Evolutionary conservation across 2,888 invertebrate species (phyloP).

Genomic region (Phalera bucephala): DNA sequence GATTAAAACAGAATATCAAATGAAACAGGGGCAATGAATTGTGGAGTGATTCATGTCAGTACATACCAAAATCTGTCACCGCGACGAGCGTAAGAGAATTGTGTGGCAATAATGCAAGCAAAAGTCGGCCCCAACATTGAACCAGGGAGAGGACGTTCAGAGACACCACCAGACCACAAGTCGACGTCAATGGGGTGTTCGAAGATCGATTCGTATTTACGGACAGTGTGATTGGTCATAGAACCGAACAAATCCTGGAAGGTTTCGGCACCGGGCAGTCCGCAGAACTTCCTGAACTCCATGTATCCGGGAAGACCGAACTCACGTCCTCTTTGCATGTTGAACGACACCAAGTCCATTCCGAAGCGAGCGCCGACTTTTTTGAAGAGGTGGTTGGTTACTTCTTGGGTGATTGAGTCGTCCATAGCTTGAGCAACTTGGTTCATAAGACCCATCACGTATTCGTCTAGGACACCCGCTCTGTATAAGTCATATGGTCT

Average conservation of each 20-base stretch:
- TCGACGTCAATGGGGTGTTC: conserved; percentile 96
- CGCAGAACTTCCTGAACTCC: conserved; percentile 96
- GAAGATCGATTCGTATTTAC: conserved; percentile 91
- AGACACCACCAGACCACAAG: conserved; percentile 97
- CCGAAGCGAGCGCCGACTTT: conserved; percentile 90
- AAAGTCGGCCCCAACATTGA: conserved; percentile 97
- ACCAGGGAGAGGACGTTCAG: conserved; percentile 94
- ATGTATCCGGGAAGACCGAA: conserved; percentile 96
- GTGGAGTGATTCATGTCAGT: conserved; percentile 1
- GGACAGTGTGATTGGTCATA: conserved; percentile 94
- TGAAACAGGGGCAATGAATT: too few relatives aligned
- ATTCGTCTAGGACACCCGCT: conserved; percentile 95
- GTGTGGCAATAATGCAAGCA: conserved; percentile 96
- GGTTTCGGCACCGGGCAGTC: conserved; percentile 88
- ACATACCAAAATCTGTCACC: conserved; percentile 95
- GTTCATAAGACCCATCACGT: conserved; percentile 96
- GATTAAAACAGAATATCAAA: neutral
- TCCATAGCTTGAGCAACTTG: conserved; percentile 98
- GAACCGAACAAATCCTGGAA: conserved; percentile 93
- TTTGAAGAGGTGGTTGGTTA: conserved; percentile 96
- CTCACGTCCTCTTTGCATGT: conserved; percentile 96
- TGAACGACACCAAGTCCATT: conserved; percentile 95
- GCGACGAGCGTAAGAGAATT: conserved; percentile 93
- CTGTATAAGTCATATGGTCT: conserved; percentile 95
- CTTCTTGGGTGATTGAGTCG: conserved; percentile 94